Conservation (phyloP, 2,113 vertebrate genomes). For the Cryptotis parvus region DNA sequence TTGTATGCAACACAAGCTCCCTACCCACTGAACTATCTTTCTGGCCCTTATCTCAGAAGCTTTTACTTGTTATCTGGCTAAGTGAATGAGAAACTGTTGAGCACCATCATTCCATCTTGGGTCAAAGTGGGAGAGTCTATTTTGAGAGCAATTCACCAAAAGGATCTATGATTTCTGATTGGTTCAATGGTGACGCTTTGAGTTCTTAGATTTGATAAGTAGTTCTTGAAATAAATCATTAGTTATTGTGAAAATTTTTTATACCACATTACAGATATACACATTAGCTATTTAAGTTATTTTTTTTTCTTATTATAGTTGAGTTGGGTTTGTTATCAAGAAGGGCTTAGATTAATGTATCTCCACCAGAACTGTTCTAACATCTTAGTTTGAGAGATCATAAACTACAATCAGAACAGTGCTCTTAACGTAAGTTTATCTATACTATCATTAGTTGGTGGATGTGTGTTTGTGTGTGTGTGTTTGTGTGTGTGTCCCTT, state of each 20-base stretch:
- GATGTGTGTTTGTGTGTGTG: too few relatives aligned
- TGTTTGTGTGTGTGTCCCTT: not conserved
- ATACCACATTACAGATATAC: too few relatives aligned
- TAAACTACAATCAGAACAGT: constrained; percentile 2
- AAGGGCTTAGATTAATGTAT: not conserved
- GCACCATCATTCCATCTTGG: not conserved
- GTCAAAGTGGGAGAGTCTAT: not conserved
- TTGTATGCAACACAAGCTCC: too few relatives aligned
- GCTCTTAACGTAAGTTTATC: not conserved
- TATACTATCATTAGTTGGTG: not conserved
- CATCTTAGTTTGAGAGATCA: constrained; percentile 8
- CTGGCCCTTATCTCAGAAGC: not conserved
- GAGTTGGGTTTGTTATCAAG: not conserved
- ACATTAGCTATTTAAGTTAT: not conserved
- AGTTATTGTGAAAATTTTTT: not conserved
- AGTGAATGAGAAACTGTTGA: not conserved
- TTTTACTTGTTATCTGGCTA: not conserved
- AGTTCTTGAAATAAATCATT: constrained; percentile 4
- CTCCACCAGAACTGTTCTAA: not conserved
- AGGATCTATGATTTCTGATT: not conserved
- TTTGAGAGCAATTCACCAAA: not conserved
- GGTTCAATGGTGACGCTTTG: not conserved
- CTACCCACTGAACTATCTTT: too few relatives aligned
- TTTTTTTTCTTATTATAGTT: not conserved
- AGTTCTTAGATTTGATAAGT: not conserved